Evolutionary conservation across 1,140 invertebrate genomes (phyloP), one percentile per base, ranked within the genome.

Genomic region (Dicyema japonicum): DNA sequence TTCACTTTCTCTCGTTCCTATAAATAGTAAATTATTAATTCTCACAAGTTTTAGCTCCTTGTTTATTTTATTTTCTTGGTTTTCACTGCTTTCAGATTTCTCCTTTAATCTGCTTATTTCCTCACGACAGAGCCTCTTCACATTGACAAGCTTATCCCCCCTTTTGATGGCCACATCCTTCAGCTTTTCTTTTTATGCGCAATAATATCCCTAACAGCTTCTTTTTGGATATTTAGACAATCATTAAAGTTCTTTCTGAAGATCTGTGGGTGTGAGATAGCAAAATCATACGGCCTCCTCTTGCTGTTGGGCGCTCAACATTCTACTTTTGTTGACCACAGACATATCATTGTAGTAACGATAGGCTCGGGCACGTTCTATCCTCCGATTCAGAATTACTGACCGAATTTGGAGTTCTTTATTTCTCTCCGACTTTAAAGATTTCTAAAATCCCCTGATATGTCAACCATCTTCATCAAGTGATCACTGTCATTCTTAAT

Each of bases 191-290:
- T n/a, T n/a, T n/a, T n/a, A n/a, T n/a, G n/a, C n/a, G n/a, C n/a
- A n/a, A n/a, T n/a, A n/a, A n/a, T n/a, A n/a, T n/a, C n/a, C n/a
- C n/a, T n/a, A n/a, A n/a, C n/a, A n/a, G n/a, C n/a, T n/a, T 48
- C 46, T 29, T 45, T 44, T 33, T 50, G 46, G 15, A 50, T 47
- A 8, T 39, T 38, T n/a, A 50, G 33, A 14, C 40, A 41, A 32
- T 48, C 44, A 23, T 42, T 40, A 29, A 48, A 48, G 24, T 47
- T 29, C 13, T 42, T 43, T 30, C 40, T 45, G 33, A 50, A 48
- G 8, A 50, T 32, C 45, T 47, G 34, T 3, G 33, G 34, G 15
- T 11, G 17, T 12, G 24, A 16, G 30, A 9, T 12, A 5, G 4
- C 26, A 15, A n/a, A 25, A 15, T 8, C 24, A 8, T 8, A 8